Conservation (phyloP, 2,797 vertebrate species). For the Neosilurus mollespiculum region DNA sequence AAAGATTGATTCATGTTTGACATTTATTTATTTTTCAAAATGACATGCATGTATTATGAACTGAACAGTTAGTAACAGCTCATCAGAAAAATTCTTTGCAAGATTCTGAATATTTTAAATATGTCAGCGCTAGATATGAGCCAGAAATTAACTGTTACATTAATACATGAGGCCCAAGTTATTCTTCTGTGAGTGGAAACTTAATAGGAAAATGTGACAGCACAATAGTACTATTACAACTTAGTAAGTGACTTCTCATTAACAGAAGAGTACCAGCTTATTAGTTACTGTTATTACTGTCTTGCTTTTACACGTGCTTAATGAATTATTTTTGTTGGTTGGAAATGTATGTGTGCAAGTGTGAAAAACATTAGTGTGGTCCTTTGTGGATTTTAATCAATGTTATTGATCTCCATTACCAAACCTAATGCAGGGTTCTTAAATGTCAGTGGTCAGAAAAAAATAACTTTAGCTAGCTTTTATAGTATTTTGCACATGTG, state of each 20-base stretch:
- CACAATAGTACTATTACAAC: neutral
- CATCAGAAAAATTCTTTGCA: neutral
- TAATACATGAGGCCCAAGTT: neutral
- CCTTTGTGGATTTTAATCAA: too few relatives aligned
- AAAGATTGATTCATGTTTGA: conserved; percentile 62
- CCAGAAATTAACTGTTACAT: neutral
- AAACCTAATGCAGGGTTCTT: neutral
- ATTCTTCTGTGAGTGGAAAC: neutral
- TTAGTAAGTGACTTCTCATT: neutral
- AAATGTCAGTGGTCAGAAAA: neutral
- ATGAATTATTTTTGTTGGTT: neutral
- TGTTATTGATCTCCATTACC: neutral
- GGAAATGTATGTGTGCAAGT: neutral
- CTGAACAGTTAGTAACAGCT: neutral
- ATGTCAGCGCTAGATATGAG: neutral
- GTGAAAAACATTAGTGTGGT: too few relatives aligned
- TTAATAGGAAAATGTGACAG: neutral
- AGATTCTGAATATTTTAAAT: neutral
- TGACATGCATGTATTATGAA: neutral
- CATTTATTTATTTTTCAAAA: conserved; percentile 21
- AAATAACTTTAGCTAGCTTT: neutral
- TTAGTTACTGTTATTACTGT: neutral
- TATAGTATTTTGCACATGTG: neutral
- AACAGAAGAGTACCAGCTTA: neutral
- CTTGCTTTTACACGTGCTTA: neutral